phyloP scores from a whole-genome alignment of 1,140 invertebrate species.

The Dinothrombium tinctorium region DNA sequence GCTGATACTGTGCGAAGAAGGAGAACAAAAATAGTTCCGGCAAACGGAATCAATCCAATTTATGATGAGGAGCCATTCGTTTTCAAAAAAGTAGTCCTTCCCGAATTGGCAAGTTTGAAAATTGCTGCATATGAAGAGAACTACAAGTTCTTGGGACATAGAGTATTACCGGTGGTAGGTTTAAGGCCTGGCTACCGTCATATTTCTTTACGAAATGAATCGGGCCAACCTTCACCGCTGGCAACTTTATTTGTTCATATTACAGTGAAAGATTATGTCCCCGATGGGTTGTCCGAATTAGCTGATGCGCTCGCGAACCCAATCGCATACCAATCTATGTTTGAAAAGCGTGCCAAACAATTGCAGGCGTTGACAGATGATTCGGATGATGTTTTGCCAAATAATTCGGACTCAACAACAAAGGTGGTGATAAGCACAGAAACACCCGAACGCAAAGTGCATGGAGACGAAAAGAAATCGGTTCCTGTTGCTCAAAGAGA shows the following conservation, averaged over 20 bases:
- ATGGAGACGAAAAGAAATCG: neutral
- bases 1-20: slow-evolving; percentile 94
- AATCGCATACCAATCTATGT: slow-evolving; percentile 80
- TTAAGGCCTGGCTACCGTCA: slow-evolving; percentile 63
- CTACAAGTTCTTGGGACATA: slow-evolving; percentile 67
- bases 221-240: slow-evolving; percentile 71
- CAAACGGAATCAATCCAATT: slow-evolving; percentile 86
- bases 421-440: neutral
- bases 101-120: slow-evolving; percentile 78
- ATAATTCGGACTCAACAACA: neutral
- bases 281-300: slow-evolving; percentile 71
- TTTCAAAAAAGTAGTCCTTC: slow-evolving; percentile 93
- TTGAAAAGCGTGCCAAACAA: slow-evolving; percentile 73
- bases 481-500: neutral
- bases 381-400: neutral
- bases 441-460: neutral
- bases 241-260: slow-evolving; percentile 77
- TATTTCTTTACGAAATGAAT: slow-evolving; percentile 41
- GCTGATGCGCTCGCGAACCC: slow-evolving; percentile 92
- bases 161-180: slow-evolving; percentile 82
- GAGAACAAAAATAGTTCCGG: slow-evolving; percentile 68
- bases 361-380: slow-evolving; percentile 40
- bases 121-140: slow-evolving; percentile 95
- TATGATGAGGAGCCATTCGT: slow-evolving; percentile 93
- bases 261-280: slow-evolving; percentile 87